phyloP scores from a whole-genome alignment of 2,888 invertebrate genomes.

The Xestia c-nigrum region DNA sequence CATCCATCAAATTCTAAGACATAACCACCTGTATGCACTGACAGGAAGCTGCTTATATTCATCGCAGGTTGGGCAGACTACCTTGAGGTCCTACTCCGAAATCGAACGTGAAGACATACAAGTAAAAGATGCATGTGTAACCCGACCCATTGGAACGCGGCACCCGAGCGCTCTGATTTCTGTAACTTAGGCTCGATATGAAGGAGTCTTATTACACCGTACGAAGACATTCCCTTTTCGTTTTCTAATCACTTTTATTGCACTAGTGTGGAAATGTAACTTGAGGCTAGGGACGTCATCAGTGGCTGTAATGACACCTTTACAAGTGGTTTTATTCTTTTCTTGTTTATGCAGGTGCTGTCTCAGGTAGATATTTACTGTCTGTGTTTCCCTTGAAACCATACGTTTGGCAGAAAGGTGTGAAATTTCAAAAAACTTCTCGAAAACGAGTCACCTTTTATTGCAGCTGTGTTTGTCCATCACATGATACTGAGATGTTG shows the following conservation, averaged over 20 bases:
- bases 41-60: neutral
- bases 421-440: slow-evolving; percentile 18
- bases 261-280: slow-evolving; percentile 42
- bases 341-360: slow-evolving; percentile 44
- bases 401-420: slow-evolving; percentile 22
- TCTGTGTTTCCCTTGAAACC: slow-evolving; percentile 21
- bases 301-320: slow-evolving; percentile 21
- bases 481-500: neutral
- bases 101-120: slow-evolving; percentile 45
- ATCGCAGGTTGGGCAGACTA: neutral
- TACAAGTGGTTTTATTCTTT: slow-evolving; percentile 39
- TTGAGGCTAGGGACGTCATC: slow-evolving; percentile 29
- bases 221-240: slow-evolving; percentile 67
- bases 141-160: slow-evolving; percentile 55
- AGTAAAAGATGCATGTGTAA: slow-evolving; percentile 67
- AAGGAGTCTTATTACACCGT: slow-evolving; percentile 69
- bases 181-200: slow-evolving; percentile 68
- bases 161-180: slow-evolving; percentile 71
- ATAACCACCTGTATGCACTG: neutral
- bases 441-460: neutral
- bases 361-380: slow-evolving; percentile 36
- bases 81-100: slow-evolving; percentile 29
- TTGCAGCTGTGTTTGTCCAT: slow-evolving; percentile 12
- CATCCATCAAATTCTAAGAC: neutral
- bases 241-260: slow-evolving; percentile 76